Evolutionary conservation across 2,797 vertebrate genomes (phyloP), one percentile per base, ranked within the genome.

Genomic region (Siniperca scherzeri): DNA sequence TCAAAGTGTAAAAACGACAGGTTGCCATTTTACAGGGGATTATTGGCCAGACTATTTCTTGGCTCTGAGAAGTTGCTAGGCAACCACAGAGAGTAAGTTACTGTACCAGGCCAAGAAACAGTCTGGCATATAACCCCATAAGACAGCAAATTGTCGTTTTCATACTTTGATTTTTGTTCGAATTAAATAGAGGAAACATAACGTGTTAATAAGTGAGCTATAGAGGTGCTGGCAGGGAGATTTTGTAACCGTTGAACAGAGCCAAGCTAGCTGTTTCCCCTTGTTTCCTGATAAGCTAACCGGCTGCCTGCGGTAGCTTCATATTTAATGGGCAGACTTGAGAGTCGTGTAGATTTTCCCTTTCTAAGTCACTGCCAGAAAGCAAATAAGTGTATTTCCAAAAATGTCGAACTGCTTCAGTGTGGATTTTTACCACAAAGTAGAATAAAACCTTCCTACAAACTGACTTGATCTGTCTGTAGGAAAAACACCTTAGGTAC

Each of bases 401-500:
- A 21, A 55, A 76, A 64, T 71, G 12, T 36, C 7, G 0, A 30
- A 30, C 30, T 30, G 30, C 30, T 30, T 74, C 42, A 1, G 12
- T 8, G 3, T 61, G 19, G 38, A 52, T 66, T 70, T 81, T 21
- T 27, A 38, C 46, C 57, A 42, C n/a, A 4, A 78, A 60, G 22
- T 74, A 10, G 12, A 55, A 66, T 57, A 42, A 78, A 79, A 40
- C 1, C 10, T 78, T 68, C 17, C 44, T 61, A 36, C 40, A 71
- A 73, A 55, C 68, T 71, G 57, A 76, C 50, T 55, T 56, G 46
- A 70, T 79, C 52, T 67, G 69, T 76, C 42, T 60, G 53, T 36
- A 59, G 42, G 25, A 22, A 74, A 70, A 66, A 69, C 14, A 44
- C 13, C 22, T 52, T 40, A 38, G 67, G 79, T 82, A 74, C 74